These are phyloP conservation scores for Poecile montanus DNA, from an alignment of 2,797 vertebrate genomes.

Conservation along the genomic window DNA sequence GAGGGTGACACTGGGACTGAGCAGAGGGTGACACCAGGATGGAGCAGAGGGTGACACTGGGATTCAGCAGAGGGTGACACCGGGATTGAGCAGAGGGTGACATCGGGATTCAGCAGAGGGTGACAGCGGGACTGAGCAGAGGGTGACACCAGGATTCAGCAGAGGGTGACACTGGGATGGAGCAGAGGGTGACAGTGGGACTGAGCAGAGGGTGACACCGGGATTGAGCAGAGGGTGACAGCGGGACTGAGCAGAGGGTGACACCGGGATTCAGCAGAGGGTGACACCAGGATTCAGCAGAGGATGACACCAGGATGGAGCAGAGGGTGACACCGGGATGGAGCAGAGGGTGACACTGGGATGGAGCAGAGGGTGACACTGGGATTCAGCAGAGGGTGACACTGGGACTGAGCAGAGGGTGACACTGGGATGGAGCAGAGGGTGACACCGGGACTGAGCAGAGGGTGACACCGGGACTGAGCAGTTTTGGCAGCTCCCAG, in stretches of 20 bases:
- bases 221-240: background rate
- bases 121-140: background rate
- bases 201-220: no score
- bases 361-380: background rate
- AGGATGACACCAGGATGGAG: background rate
- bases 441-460: background rate
- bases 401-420: background rate
- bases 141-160: rapidly evolving
- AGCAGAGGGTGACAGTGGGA: background rate
- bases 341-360: background rate
- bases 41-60: background rate
- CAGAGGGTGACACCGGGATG: background rate
- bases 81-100: background rate
- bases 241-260: background rate
- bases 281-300: background rate
- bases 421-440: no score
- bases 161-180: background rate
- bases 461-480: rapidly evolving
- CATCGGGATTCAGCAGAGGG: no score
- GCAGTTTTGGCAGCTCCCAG: background rate
- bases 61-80: background rate
- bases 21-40: no score
- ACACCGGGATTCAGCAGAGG: background rate
- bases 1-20: background rate
- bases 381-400: background rate